A percentile compares a stretch with the other conserved stretches of the same genome.
Conservation (phyloP, 1,140 invertebrate species). For the Drosophila serrata region DNA sequence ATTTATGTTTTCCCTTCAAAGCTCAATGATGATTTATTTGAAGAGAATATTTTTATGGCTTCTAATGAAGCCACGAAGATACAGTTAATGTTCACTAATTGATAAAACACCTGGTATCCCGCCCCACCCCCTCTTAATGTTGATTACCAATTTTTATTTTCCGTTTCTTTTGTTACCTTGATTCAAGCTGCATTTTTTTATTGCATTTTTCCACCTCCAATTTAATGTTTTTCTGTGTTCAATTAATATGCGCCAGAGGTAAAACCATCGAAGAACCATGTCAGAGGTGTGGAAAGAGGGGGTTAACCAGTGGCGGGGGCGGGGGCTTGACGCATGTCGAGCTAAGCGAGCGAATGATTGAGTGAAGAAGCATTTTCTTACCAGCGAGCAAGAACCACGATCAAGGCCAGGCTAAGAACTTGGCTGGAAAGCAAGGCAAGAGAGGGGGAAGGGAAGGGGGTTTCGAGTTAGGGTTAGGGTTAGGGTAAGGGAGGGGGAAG, state of each 20-base stretch:
- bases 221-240: constrained; percentile 14
- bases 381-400: constrained; percentile 23
- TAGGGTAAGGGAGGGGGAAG: background rate
- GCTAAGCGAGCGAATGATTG: constrained; percentile 45
- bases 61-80: constrained; percentile 36
- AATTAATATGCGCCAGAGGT: constrained; percentile 64
- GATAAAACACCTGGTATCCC: constrained; percentile 18
- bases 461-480: background rate
- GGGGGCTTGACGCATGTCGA: constrained; percentile 21
- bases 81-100: constrained; percentile 43
- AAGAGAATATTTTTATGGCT: constrained; percentile 29
- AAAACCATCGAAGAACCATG: constrained; percentile 9
- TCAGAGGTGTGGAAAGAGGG: constrained; percentile 12
- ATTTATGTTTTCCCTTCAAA: background rate
- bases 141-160: constrained; percentile 28
- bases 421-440: background rate
- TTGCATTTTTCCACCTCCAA: constrained; percentile 4
- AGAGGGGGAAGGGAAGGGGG: background rate
- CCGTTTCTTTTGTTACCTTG: constrained; percentile 20
- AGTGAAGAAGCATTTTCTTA: constrained; percentile 29
- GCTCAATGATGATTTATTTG: constrained; percentile 25
- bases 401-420: constrained; percentile 41
- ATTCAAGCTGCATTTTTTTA: constrained; percentile 27
- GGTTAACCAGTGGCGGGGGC: background rate
- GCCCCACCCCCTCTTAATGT: background rate